Evolutionary conservation across 2,113 vertebrate genomes (phyloP).

Genomic region (Oceanites oceanicus): DNA sequence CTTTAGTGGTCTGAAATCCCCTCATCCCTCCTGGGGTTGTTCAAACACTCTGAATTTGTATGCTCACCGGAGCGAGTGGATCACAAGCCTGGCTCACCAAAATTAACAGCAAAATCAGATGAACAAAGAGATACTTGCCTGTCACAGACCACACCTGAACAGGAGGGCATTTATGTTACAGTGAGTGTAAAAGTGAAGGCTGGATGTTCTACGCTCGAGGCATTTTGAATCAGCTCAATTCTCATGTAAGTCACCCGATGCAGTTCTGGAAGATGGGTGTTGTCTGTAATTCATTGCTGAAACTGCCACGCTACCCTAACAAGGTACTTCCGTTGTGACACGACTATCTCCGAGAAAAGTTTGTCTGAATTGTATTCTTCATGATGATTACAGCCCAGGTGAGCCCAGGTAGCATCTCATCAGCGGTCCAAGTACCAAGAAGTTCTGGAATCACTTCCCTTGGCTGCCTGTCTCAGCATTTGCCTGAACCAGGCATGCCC

Average conservation of each 20-base stretch:
- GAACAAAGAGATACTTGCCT: fast-evolving
- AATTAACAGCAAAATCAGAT: background rate
- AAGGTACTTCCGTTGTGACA: background rate
- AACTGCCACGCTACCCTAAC: background rate
- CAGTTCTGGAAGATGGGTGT: background rate
- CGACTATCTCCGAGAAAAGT: background rate
- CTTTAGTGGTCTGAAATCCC: background rate
- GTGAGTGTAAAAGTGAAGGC: background rate
- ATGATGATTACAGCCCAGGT: background rate
- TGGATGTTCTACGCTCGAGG: background rate
- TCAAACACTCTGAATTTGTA: background rate
- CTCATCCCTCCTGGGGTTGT: background rate
- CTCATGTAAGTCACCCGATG: background rate
- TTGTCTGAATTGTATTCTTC: background rate
- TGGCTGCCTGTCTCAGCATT: background rate
- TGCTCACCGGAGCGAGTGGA: fast-evolving
- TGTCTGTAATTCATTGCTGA: background rate
- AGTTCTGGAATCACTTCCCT: background rate
- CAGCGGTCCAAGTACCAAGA: background rate
- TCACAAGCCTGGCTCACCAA: background rate
- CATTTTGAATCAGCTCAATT: background rate
- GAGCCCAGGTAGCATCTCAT: background rate
- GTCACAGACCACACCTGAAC: fast-evolving
- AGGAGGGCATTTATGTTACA: background rate
- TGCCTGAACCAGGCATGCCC: background rate